These are phyloP conservation scores for Dromiciops gliroides DNA, from an alignment of 2,113 vertebrate genomes.

Conservation along the genomic window DNA sequence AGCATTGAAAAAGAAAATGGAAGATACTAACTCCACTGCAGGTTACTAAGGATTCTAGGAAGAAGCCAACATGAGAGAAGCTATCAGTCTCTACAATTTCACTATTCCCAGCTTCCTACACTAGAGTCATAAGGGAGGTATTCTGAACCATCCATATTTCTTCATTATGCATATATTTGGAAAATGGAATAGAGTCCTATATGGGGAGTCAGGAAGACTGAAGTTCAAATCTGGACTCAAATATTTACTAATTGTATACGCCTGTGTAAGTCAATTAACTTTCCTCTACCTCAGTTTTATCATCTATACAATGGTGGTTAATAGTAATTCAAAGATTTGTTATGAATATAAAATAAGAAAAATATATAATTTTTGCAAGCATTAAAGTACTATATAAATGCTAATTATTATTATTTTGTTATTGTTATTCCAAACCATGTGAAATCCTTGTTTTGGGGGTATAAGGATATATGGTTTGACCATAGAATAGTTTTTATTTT, in stretches of 20 bases:
- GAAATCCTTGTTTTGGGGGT: not conserved
- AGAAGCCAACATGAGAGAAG: not conserved
- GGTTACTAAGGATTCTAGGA: not conserved
- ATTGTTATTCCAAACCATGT: not conserved
- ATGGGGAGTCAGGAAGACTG: not conserved
- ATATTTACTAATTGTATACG: not conserved
- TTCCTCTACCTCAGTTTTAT: not conserved
- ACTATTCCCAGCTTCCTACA: not conserved
- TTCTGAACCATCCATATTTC: not conserved
- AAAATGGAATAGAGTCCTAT: not conserved
- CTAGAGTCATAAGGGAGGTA: not conserved
- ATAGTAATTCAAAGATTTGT: not conserved
- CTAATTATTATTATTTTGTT: too few species aligned
- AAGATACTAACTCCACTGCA: not conserved
- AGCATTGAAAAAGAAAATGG: not conserved
- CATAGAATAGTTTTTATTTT: not conserved
- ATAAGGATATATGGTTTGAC: fast-evolving
- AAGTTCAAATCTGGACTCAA: not conserved
- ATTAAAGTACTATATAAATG: too few species aligned
- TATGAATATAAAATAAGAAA: not conserved
- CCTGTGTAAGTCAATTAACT: not conserved
- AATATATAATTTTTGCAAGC: too few species aligned
- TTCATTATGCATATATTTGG: not conserved
- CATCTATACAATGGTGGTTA: not conserved
- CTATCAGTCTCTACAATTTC: not conserved